phyloP scores from a whole-genome alignment of 2,797 vertebrate genomes.

The Anabas testudineus region DNA sequence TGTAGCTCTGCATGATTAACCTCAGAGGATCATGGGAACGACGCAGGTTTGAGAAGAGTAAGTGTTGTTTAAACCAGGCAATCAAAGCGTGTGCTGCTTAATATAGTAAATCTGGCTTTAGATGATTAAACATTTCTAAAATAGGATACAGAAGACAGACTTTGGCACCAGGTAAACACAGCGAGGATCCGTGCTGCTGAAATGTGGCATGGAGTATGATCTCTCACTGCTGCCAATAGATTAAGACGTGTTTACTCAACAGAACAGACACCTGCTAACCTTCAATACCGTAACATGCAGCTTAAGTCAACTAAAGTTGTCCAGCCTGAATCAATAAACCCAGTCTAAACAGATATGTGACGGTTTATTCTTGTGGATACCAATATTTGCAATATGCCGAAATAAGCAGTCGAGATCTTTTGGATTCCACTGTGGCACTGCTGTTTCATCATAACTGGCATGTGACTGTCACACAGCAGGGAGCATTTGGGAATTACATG shows the following conservation, averaged over 20 bases:
- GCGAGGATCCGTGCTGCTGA: conserved; percentile 1
- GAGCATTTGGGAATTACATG: background rate
- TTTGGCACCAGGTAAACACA: background rate
- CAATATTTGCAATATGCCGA: conserved; percentile 19
- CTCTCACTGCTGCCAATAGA: conserved; percentile 22
- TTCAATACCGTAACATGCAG: conserved; percentile 15
- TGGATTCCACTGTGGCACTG: background rate
- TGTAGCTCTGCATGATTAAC: background rate
- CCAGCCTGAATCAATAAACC: conserved; percentile 26
- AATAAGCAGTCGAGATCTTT: conserved; percentile 21
- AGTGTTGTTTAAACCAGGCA: conserved; percentile 28
- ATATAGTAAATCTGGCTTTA: conserved; percentile 73
- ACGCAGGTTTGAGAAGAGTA: background rate
- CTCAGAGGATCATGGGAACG: conserved; percentile 9
- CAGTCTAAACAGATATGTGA: conserved; percentile 1
- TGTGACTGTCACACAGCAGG: conserved; percentile 24
- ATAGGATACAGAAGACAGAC: conserved; percentile 40
- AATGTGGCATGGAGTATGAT: background rate
- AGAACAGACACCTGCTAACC: background rate
- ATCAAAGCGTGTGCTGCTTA: conserved; percentile 59
- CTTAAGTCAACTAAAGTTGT: background rate
- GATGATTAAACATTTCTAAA: conserved; percentile 62
- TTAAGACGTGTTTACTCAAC: conserved; percentile 46
- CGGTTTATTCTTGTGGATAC: background rate
- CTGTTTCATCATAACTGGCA: conserved; percentile 43